A percentile compares a stretch with the other conserved stretches of the same genome.
phyloP scores from a whole-genome alignment of 2,113 vertebrate species.

The Hippocampus mohnikei region DNA sequence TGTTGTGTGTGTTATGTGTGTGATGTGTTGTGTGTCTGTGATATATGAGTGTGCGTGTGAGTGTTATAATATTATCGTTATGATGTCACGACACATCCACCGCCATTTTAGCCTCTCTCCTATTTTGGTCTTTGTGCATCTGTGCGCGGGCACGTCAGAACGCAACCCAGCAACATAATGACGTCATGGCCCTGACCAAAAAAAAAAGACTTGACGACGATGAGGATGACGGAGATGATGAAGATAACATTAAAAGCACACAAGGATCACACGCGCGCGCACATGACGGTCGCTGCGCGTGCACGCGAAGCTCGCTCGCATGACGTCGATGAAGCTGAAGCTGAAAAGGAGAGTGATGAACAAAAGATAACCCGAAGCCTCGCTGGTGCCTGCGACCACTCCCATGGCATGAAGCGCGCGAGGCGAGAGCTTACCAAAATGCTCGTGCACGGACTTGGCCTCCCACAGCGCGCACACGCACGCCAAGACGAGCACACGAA shows the following conservation, averaged over 20 bases:
- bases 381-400: conserved; percentile 50
- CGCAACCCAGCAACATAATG: not conserved
- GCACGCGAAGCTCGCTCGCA: not conserved
- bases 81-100: not conserved
- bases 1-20: too few relatives aligned
- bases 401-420: conserved; percentile 53
- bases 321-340: not conserved
- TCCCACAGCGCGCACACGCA: conserved; percentile 48
- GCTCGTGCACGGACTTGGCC: conserved; percentile 64
- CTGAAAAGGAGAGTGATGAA: conserved; percentile 8
- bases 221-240: not conserved
- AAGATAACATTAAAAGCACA: too few relatives aligned
- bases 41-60: not conserved
- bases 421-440: conserved; percentile 61
- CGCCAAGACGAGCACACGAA: conserved; percentile 49
- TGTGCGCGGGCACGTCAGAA: not conserved
- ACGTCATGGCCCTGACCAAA: not conserved
- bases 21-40: too few relatives aligned
- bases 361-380: conserved; percentile 36
- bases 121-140: not conserved
- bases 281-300: not conserved
- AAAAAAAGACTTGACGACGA: not conserved
- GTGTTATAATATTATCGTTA: too few relatives aligned
- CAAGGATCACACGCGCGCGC: not conserved
- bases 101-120: not conserved